Conservation (phyloP, 2,797 vertebrate species). For the Dromococcyx pavoninus region DNA sequence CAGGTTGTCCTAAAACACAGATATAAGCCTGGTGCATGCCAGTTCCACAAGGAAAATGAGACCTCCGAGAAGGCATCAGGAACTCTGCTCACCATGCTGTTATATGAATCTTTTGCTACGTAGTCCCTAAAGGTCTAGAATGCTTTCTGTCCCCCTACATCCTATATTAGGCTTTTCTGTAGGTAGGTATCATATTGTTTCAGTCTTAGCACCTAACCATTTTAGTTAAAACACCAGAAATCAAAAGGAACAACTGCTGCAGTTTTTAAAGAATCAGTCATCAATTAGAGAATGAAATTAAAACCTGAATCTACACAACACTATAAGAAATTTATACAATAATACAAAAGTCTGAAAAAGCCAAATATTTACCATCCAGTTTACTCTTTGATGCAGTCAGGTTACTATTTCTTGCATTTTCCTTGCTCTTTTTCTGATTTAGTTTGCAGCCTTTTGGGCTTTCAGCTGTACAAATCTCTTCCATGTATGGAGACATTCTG, state of each 20-base stretch:
- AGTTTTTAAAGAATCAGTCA: not conserved
- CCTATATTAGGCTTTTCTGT: not conserved
- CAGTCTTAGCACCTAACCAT: not conserved
- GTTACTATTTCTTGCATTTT: slow-evolving; percentile 7
- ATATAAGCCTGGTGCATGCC: not conserved
- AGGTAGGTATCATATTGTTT: not conserved
- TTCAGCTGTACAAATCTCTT: slow-evolving; percentile 17
- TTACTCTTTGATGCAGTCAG: slow-evolving; percentile 54
- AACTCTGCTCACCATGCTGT: not conserved
- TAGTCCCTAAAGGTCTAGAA: not conserved
- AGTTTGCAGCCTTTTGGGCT: slow-evolving; percentile 42
- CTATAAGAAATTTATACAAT: not conserved
- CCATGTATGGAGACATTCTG: slow-evolving; percentile 78
- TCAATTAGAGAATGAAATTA: not conserved
- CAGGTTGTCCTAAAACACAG: not conserved
- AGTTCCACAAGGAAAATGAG: not conserved
- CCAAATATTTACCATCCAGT: slow-evolving; percentile 64
- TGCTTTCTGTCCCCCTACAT: not conserved
- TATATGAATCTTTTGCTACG: not conserved
- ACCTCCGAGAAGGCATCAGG: not conserved
- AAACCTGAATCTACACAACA: not conserved
- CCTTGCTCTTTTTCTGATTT: not conserved
- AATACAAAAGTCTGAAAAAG: not conserved
- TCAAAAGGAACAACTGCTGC: not conserved
- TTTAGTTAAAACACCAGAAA: not conserved